A percentile compares a stretch with the other conserved stretches of the same genome.
These are phyloP conservation scores for Meghimatium bilineatum DNA, from an alignment of 2,888 invertebrate species.

Conservation along the genomic window DNA sequence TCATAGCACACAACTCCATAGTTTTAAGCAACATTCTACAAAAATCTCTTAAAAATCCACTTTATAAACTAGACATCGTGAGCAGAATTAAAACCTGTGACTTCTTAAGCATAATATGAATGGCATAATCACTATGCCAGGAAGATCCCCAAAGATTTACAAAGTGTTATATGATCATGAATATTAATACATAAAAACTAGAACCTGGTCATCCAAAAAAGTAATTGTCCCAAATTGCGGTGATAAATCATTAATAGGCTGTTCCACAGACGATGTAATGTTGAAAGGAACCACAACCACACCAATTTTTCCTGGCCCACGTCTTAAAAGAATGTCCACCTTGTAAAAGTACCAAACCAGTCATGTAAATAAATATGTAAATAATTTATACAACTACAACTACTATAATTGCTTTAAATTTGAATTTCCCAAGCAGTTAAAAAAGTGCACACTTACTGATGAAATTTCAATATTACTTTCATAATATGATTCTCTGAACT, in stretches of 20 bases:
- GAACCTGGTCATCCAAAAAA: slow-evolving; percentile 71
- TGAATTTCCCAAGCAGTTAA: no score
- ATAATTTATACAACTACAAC: neutral
- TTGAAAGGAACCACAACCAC: slow-evolving; percentile 69
- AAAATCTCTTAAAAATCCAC: no score
- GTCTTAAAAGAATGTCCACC: slow-evolving; percentile 60
- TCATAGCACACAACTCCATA: no score
- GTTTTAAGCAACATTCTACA: no score
- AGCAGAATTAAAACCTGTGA: no score
- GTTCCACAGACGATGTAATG: slow-evolving; percentile 58
- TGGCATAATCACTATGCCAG: no score
- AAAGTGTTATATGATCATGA: neutral
- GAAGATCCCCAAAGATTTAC: no score
- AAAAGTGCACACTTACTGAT: no score
- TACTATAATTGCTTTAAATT: neutral
- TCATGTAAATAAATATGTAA: neutral
- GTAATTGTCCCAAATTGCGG: slow-evolving; percentile 68
- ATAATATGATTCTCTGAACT: neutral
- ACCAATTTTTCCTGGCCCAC: slow-evolving; percentile 74
- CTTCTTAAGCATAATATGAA: no score
- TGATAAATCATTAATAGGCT: slow-evolving; percentile 64
- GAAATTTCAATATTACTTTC: no score
- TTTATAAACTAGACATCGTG: no score
- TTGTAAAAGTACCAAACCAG: slow-evolving; percentile 6
- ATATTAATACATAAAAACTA: neutral